These are phyloP conservation scores for Drosophila lutescens DNA, from an alignment of 2,888 invertebrate species.

Conservation along the genomic window DNA sequence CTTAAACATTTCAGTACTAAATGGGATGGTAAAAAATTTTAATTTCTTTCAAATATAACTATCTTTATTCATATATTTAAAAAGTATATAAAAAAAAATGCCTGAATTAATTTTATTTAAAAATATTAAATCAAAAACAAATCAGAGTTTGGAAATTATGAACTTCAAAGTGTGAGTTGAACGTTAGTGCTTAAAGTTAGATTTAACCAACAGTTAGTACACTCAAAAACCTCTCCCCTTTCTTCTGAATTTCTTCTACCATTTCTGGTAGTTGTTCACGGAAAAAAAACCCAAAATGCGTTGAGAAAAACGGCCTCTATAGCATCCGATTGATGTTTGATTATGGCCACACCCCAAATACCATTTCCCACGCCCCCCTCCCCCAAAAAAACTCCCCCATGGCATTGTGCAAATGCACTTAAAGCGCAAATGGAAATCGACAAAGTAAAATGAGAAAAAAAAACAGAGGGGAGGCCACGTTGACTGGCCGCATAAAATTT, in stretches of 20 bases:
- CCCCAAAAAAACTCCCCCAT: neutral
- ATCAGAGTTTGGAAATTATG: too few relatives aligned
- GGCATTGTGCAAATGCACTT: slow-evolving; percentile 67
- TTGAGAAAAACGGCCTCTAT: slow-evolving; percentile 12
- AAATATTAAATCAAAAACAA: too few relatives aligned
- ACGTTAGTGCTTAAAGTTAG: too few relatives aligned
- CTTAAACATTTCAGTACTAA: too few relatives aligned
- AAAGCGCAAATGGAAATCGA: slow-evolving; percentile 73
- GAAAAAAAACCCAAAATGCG: neutral
- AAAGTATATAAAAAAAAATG: too few relatives aligned
- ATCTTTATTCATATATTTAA: too few relatives aligned
- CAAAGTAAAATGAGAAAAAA: slow-evolving; percentile 43
- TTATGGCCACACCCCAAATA: slow-evolving; percentile 35
- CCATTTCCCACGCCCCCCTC: neutral
- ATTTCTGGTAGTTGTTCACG: neutral
- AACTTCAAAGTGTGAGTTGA: too few relatives aligned
- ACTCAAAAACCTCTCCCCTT: too few relatives aligned
- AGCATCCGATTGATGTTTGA: slow-evolving; percentile 38
- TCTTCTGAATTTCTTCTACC: neutral
- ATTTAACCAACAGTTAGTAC: too few relatives aligned
- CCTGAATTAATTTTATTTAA: too few relatives aligned
- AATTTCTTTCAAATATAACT: too few relatives aligned
- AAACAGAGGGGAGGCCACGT: slow-evolving; percentile 26
- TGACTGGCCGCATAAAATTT: slow-evolving; percentile 76
- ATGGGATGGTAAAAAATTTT: too few relatives aligned